These are phyloP conservation scores for Cervus canadensis DNA, from an alignment of 2,113 vertebrate species.

Conservation along the genomic window DNA sequence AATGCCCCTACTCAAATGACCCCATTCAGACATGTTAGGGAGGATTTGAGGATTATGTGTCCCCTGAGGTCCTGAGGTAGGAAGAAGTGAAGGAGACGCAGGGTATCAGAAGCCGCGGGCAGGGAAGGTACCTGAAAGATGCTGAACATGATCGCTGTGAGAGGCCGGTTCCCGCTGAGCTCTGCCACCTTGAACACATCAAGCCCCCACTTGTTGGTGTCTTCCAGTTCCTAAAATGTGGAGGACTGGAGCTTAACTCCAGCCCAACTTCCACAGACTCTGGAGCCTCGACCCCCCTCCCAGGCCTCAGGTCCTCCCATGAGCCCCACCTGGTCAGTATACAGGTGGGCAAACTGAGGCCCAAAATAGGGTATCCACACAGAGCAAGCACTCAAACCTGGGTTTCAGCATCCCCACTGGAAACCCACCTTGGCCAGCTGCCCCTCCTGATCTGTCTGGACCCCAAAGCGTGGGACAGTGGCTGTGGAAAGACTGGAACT, in stretches of 20 bases:
- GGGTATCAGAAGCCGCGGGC: background rate
- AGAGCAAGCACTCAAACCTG: background rate
- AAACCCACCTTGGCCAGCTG: slow-evolving; percentile 87
- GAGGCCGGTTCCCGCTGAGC: slow-evolving; percentile 88
- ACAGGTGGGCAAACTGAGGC: background rate
- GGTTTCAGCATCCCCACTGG: background rate
- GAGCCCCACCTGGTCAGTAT: background rate
- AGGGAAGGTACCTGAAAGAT: slow-evolving; percentile 89
- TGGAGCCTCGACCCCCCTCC: background rate
- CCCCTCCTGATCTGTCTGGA: slow-evolving; percentile 86
- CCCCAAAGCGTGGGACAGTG: slow-evolving; percentile 89
- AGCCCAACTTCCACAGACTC: background rate
- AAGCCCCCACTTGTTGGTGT: slow-evolving; percentile 91
- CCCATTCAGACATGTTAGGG: background rate
- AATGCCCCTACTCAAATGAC: background rate
- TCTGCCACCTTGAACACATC: slow-evolving; percentile 91
- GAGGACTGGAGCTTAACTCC: background rate
- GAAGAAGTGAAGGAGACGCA: background rate
- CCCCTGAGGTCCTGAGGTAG: background rate
- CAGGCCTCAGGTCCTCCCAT: background rate
- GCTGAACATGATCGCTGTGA: slow-evolving; percentile 92
- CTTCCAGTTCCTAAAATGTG: slow-evolving; percentile 86
- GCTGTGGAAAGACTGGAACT: slow-evolving; percentile 79
- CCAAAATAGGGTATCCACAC: background rate
- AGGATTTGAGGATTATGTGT: background rate